Evolutionary conservation across 37 sponge, comb jelly and placozoan genomes (phyloP).

Genomic region (Eunapius fragilis): DNA sequence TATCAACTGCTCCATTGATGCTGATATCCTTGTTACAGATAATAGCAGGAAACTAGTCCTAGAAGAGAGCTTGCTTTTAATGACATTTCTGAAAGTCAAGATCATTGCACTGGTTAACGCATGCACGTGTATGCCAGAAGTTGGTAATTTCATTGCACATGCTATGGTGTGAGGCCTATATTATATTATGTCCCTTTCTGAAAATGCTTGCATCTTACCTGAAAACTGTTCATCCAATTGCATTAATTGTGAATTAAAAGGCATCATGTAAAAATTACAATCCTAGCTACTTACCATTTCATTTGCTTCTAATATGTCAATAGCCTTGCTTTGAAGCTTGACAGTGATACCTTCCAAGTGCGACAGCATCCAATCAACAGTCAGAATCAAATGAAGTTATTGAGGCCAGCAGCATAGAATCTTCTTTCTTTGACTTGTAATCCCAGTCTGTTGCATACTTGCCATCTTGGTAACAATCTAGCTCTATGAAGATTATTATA

Average conservation of each 20-base stretch:
- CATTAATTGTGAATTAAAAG: background rate
- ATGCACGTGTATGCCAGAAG: background rate
- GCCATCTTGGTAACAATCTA: background rate
- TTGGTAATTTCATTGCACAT: background rate
- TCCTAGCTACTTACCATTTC: conserved; percentile 3
- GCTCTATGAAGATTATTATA: background rate
- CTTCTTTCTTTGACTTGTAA: background rate
- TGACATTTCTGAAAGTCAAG: background rate
- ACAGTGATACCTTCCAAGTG: conserved; percentile 27
- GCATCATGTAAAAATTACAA: background rate
- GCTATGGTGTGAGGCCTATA: background rate
- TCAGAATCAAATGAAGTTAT: conserved; percentile 11
- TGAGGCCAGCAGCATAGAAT: background rate
- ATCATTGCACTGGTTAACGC: background rate
- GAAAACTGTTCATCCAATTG: background rate
- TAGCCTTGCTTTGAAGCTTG: conserved; percentile 20
- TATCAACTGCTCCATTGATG: conserved; percentile 3
- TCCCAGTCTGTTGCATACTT: conserved; percentile 1
- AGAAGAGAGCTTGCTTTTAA: background rate
- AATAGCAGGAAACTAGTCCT: conserved; percentile 1
- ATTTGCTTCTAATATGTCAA: conserved; percentile 8
- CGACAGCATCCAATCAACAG: conserved; percentile 8
- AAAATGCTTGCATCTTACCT: background rate
- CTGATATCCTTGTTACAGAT: background rate
- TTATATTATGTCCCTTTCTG: background rate